Evolutionary conservation across 2,888 invertebrate species (phyloP), one percentile per base, ranked within the genome.

Genomic region (Oligia strigilis): DNA sequence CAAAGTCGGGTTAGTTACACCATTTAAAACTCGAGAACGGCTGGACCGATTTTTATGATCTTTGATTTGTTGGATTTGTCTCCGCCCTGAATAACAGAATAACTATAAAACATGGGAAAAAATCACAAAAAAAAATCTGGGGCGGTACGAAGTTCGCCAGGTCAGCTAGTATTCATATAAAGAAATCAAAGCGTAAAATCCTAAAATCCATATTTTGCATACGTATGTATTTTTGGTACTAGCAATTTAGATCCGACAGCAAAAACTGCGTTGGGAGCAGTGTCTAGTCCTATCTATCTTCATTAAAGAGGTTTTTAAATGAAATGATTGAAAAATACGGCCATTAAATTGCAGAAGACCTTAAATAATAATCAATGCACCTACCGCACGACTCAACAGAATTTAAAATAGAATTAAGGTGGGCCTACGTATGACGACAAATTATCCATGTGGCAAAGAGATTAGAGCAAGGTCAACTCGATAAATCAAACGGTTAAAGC

Each of bases 401-500:
- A 46, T 46, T n/a, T 36, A 5, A 76, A 49, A 71, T 4, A 76
- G 6, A 29, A 55, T 71, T 70, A 64, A 70, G 52, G 64, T 73
- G 49, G 62, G 74, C 62, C 67, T 77, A n/a, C 36, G 36, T 69
- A 60, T 66, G 40, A 78, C 67, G 79, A 72, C 84, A 69, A 77
- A 82, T 84, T 46, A 83, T 71, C 75, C 70, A 81, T 72, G 70
- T 72, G 78, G 65, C 55, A 65, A 14, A 66, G 13, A 89, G 90
- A 91, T 90, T 89, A 90, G 87, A 84, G 77, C 88, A 90, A 92
- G 92, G 92, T 85, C 87, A 86, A 82, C 62, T 87, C 87, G 91
- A 93, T 94, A 92, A 92, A 93, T 93, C 92, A 92, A 89, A 89
- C 83, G 76, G 83, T 84, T 85, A 88, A 89, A 90, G 87, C 88